Evolutionary conservation across 1,140 invertebrate genomes (phyloP).

Genomic region (Copidosoma floridanum): DNA sequence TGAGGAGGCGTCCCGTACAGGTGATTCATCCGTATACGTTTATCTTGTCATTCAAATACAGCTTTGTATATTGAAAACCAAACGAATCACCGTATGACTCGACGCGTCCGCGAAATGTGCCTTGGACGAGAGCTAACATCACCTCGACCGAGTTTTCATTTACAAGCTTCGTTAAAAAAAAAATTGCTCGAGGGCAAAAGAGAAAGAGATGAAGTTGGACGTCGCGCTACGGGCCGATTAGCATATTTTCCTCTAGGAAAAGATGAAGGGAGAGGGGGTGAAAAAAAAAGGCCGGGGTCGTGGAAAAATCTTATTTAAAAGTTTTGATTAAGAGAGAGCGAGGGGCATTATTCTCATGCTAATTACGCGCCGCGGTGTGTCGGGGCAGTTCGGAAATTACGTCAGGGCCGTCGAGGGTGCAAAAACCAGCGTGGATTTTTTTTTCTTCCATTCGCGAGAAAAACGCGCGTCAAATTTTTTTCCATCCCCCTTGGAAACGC

Average conservation of each 20-base stretch:
- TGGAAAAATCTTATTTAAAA: conserved; percentile 49
- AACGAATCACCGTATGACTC: no score
- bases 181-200: conserved; percentile 7
- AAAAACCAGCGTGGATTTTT: no score
- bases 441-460: conserved; percentile 10
- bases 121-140: no score
- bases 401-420: no score
- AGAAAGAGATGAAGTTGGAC: conserved; percentile 7
- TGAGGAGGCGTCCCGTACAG: no score
- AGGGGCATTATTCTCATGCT: conserved; percentile 49
- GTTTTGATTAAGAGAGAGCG: conserved; percentile 50
- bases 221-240: conserved; percentile 34
- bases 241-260: conserved; percentile 37
- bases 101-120: no score
- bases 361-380: conserved; percentile 40
- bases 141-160: conserved; percentile 35
- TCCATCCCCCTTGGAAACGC: neutral
- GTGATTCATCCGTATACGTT: no score
- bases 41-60: no score
- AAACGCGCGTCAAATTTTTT: conserved; percentile 14
- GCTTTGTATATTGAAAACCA: no score
- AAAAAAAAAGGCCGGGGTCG: neutral
- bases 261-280: conserved; percentile 8
- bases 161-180: conserved; percentile 25
- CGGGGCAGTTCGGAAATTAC: conserved; percentile 35